These are phyloP conservation scores for Chrysina gloriosa DNA, from an alignment of 2,888 invertebrate genomes.

Conservation along the genomic window DNA sequence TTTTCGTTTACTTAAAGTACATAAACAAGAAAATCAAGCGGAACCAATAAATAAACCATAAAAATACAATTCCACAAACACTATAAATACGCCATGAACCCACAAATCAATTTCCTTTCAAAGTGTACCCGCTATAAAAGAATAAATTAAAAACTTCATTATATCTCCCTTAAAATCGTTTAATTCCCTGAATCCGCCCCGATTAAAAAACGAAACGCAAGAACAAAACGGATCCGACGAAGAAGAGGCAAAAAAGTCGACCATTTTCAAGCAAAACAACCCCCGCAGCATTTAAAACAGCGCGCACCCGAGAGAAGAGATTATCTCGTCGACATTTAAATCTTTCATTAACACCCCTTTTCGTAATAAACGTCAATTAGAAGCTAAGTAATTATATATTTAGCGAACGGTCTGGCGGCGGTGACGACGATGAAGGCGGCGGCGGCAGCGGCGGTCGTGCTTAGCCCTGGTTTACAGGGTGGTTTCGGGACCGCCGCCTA, in stretches of 20 bases:
- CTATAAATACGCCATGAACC: no score
- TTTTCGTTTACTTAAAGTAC: no score
- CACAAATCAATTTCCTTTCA: neutral
- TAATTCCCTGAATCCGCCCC: slow-evolving; percentile 8
- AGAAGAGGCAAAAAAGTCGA: slow-evolving; percentile 1
- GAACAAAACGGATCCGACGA: neutral
- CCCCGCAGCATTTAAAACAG: slow-evolving; percentile 55
- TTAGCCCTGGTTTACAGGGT: slow-evolving; percentile 62
- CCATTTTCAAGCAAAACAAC: slow-evolving; percentile 58
- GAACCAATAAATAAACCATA: no score
- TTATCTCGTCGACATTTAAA: slow-evolving; percentile 61
- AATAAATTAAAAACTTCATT: no score
- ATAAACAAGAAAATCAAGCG: no score
- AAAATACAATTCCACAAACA: no score
- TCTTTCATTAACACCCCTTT: slow-evolving; percentile 64
- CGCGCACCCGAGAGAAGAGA: slow-evolving; percentile 52
- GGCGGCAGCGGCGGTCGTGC: slow-evolving; percentile 47
- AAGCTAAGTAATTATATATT: slow-evolving; percentile 64
- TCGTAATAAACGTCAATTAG: slow-evolving; percentile 65
- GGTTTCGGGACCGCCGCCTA: slow-evolving; percentile 55
- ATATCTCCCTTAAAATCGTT: neutral
- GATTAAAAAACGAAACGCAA: slow-evolving; percentile 10
- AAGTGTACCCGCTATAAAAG: neutral
- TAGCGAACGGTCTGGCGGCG: no score
- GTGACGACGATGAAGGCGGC: no score